Base-by-base conservation (phyloP, 1,140 invertebrate species). In the Drosophila nasuta region DNA sequence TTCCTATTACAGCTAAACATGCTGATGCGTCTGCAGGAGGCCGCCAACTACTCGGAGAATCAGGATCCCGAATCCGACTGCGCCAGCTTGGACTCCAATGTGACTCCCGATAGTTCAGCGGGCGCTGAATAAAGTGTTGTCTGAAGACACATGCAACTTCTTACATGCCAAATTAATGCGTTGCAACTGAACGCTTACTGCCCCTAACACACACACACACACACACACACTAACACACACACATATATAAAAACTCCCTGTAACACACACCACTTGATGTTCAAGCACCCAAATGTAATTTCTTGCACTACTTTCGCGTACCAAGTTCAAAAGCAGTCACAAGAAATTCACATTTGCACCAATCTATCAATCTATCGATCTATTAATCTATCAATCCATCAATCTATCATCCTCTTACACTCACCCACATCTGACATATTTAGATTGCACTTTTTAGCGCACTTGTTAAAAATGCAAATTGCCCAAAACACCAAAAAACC, bases 1-100 rank as follows among this genome's bases (percentile, higher is more conserved):
- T 0, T 64, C 0, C 2, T 7, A 5, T 57, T 43, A 1, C 93
- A 97, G 96, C 93, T 98, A 69, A 98, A 98, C 83, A 98, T 98
- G 97, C 92, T 98, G 85, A 98, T 98, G 97, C 95, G 97, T 73
- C 94, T 99, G 49, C 97, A 98, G 94, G 97, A 98, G 93, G 97
- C 97, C 10, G 97, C 97, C 52, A 98, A 97, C 93, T 98, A 97
- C 93, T 96, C 96, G 71, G 96, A 96, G 90, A 96, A 96, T 59
- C 96, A 96, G 93, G 96, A 95, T 81, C 96, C 97, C 88, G 96
- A 97, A 90, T 96, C 95, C 0, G 96, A 97, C 86, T 96, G 96
- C 71, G 96, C 96, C 25, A 97, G 95, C 89, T 92, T 96, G 77
- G 96, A 96, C 91, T 96, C 95, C 43, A 95, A 95, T 93, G 93